Evolutionary conservation across 2,888 invertebrate genomes (phyloP), one percentile per base, ranked within the genome.

Genomic region (Clunio marinus): DNA sequence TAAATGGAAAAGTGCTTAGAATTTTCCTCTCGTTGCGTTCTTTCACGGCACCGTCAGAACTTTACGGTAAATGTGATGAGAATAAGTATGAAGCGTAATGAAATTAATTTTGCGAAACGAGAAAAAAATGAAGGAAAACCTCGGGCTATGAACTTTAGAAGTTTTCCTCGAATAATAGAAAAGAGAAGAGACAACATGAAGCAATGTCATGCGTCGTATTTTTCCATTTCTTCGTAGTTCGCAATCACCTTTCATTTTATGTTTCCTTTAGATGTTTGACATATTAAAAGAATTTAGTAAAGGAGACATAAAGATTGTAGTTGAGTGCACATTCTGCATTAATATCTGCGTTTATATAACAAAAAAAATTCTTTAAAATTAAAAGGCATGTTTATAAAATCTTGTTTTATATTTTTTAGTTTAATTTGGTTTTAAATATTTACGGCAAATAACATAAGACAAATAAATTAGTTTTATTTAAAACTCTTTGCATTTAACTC

Each of bases 51-150:
- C 45, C 5, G 51, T 51, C 51, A 32, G 5, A 32, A 5, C 35
- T 32, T 13, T 22, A 7, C 51, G 51, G 17, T 41, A 22, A n/a
- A 22, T 17, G 51, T 51, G 51, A 51, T 22, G 51, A n/a, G 51
- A 51, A 51, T 51, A n/a, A n/a, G n/a, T n/a, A 51, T 51, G 22
- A 51, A 51, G 22, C 51, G 22, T 7, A 22, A 22, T 22, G 22
- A 51, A 51, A 51, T 51, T 51, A 51, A 51, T 51, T 20, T 51
- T 51, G 17, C 51, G 51, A 22, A 41, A 41, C 15, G 41, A 41
- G 32, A 10, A 32, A 10, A 32, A 10, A 32, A 32, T n/a, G 45
- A n/a, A 8, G 45, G 15, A 45, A 45, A 4, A 45, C 51, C 51
- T 13, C 8, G 22, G 51, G 51, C 51, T 3, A 22, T 51, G 51